These are phyloP conservation scores for Ornithoptera alexandrae DNA, from an alignment of 2,888 invertebrate species.

Conservation along the genomic window DNA sequence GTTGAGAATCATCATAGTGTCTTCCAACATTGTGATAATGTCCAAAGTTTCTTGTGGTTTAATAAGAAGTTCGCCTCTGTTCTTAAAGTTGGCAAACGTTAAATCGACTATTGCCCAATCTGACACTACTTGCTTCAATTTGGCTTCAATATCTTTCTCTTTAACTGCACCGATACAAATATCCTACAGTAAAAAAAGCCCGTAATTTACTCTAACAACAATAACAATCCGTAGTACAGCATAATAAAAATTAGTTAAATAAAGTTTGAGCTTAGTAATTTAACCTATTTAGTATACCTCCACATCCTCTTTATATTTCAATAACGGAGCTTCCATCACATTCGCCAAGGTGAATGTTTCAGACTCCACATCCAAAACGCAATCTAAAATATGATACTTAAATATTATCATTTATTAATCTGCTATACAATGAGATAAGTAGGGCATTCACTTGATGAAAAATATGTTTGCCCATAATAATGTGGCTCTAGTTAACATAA, in stretches of 20 bases:
- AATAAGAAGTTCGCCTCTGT: conserved; percentile 89
- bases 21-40: conserved; percentile 88
- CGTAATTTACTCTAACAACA: not conserved
- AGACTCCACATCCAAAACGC: conserved; percentile 88
- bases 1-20: conserved; percentile 92
- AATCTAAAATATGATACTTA: conserved; percentile 55
- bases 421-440: too few species aligned
- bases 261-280: too few species aligned
- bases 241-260: too few species aligned
- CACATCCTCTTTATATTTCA: conserved; percentile 91
- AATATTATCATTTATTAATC: too few species aligned
- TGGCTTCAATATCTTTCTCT: conserved; percentile 94
- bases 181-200: conserved; percentile 76
- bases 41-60: conserved; percentile 88
- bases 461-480: too few species aligned
- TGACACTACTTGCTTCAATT: conserved; percentile 87
- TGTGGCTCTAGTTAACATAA: too few species aligned
- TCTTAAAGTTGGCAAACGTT: conserved; percentile 87
- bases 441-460: too few species aligned
- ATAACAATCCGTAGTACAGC: too few species aligned
- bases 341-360: conserved; percentile 88
- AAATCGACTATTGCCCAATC: conserved; percentile 90
- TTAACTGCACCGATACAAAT: conserved; percentile 94
- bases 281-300: conserved; percentile 75
- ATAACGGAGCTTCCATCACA: conserved; percentile 91